Base-by-base conservation (phyloP, 2,797 vertebrate species). In the Lithobates pipiens region DNA sequence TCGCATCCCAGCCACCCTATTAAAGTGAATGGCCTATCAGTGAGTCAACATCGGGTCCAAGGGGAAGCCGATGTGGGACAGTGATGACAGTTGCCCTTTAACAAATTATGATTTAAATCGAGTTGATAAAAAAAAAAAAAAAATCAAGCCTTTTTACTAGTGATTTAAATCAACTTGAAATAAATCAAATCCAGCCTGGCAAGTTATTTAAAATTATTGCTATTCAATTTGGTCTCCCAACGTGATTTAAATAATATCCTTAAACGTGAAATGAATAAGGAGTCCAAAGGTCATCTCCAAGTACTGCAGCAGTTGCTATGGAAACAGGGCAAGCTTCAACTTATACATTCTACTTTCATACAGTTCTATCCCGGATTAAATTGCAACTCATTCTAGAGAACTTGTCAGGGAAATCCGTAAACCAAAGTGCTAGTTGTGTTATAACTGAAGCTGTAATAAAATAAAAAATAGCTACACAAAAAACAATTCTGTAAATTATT, bases 221-320 rank as follows among this genome's bases (percentile, higher is more conserved):
- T 21, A 25, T 57, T 83, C 63, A 69, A 69, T 70, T 86, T 32
- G 29, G 50, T 32, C 67, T 65, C 39, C 21, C 57, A 25, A 10
- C 57, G 16, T 50, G 15, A 85, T 85, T 80, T 80, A 69, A 68
- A 80, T 46, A 75, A 85, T 84, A 70, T 80, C 68, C 88, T 72
- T 65, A 83, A 32, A 39, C 73, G 39, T 88, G 72, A 39, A 0
- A 3, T 15, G 72, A 42, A 86, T 85, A 42, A 61, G 4, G 36
- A 88, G 76, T 7, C 65, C 42, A 67, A 74, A 89, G 88, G 88
- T 80, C 83, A 88, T 74, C 65, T 15, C 82, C 83, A 82, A 88
- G 76, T 63, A 39, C 23, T 6, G 23, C 34, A 67, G 65, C 63
- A 29, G 86, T 67, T 87, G 79, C 80, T 74, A 88, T 54, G 73